These are phyloP conservation scores for Vombatus ursinus DNA, from an alignment of 2,113 vertebrate genomes.

Conservation along the genomic window DNA sequence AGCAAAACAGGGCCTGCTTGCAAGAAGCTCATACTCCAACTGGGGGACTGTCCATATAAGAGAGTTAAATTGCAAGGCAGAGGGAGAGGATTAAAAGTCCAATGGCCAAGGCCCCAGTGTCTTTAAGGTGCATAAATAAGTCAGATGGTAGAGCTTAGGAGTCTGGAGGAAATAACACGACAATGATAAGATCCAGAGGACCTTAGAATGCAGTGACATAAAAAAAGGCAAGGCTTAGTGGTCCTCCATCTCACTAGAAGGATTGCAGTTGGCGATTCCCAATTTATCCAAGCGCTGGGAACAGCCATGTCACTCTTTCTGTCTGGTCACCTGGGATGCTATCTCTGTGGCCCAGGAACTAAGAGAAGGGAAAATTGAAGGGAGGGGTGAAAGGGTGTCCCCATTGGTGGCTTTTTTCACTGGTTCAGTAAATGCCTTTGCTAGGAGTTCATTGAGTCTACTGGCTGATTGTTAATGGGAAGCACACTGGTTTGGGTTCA, in stretches of 20 bases:
- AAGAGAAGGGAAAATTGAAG: background rate
- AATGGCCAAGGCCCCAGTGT: background rate
- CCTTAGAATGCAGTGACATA: background rate
- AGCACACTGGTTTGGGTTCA: background rate
- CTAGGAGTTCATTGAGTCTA: background rate
- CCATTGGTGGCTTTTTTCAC: background rate
- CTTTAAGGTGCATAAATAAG: background rate
- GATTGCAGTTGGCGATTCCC: background rate
- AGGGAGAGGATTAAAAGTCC: background rate
- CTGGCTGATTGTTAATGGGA: background rate
- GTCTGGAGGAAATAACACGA: background rate
- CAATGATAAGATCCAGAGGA: background rate
- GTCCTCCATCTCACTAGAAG: background rate
- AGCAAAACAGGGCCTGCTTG: background rate
- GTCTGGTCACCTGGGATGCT: background rate
- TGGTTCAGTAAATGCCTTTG: background rate
- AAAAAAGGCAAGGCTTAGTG: background rate
- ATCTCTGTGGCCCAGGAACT: background rate
- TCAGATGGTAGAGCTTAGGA: background rate
- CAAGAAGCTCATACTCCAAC: too few species aligned
- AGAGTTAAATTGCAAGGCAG: background rate
- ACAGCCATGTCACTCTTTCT: background rate
- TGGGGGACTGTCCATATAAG: background rate
- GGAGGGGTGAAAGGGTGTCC: background rate
- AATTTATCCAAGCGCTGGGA: background rate